Evolutionary conservation across 2,113 vertebrate species (phyloP).

Genomic region (Zosterops hypoxanthus): DNA sequence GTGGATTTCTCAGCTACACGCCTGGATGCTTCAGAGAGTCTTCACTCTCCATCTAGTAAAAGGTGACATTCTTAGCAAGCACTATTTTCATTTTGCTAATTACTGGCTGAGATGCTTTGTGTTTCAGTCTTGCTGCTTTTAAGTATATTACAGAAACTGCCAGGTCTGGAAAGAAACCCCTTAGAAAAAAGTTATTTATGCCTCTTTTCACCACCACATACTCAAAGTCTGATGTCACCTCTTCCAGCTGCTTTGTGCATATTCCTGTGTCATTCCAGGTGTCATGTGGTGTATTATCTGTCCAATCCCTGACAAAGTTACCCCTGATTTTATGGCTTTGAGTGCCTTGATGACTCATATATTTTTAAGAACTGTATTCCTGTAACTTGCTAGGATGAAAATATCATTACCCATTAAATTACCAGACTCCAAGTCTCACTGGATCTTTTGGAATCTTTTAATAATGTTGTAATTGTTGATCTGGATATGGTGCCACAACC

Average conservation of each 20-base stretch:
- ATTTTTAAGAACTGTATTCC: background rate
- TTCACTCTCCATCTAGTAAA: constrained; percentile 2
- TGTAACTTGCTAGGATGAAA: background rate
- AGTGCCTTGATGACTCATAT: background rate
- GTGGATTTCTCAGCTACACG: background rate
- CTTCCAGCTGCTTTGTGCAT: background rate
- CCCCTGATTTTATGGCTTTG: background rate
- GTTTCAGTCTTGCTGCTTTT: background rate
- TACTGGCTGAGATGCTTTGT: background rate
- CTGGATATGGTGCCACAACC: background rate
- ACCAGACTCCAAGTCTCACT: background rate
- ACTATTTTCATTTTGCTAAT: background rate
- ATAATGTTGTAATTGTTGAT: background rate
- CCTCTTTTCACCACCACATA: background rate
- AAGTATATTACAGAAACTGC: background rate
- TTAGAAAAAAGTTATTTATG: background rate
- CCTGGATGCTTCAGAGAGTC: background rate
- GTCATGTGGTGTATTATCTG: background rate
- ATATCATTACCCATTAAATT: background rate
- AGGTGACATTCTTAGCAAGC: background rate
- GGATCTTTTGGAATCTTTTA: background rate
- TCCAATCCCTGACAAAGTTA: background rate
- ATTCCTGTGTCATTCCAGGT: background rate
- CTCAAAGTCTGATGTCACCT: background rate
- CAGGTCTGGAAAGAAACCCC: background rate